Conservation (phyloP, 2,888 invertebrate species). For the Cheilosia vernalis region DNA sequence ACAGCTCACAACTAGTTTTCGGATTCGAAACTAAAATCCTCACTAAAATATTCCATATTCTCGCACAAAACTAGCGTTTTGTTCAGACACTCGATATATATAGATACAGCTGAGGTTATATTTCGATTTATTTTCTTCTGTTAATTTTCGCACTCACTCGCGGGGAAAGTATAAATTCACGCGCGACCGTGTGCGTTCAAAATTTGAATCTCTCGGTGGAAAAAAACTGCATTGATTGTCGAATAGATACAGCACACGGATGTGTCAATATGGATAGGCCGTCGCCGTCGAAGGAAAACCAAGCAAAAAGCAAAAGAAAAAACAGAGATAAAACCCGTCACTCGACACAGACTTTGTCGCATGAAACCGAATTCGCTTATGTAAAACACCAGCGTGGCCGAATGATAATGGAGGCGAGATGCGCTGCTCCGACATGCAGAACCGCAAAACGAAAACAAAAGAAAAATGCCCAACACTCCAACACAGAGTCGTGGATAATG, state of each 20-base stretch:
- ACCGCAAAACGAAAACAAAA: constrained; percentile 57
- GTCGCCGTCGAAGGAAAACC: constrained; percentile 15
- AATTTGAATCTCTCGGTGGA: constrained; percentile 1
- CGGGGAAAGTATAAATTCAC: constrained; percentile 11
- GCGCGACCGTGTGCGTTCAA: constrained; percentile 25
- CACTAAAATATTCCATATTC: constrained; percentile 40
- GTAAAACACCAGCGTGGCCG: constrained; percentile 67
- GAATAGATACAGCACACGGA: constrained; percentile 22
- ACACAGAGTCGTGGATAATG: constrained; percentile 64
- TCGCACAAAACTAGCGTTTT: not conserved
- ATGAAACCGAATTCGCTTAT: constrained; percentile 75
- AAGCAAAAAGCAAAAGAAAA: constrained; percentile 11
- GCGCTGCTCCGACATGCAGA: constrained; percentile 65
- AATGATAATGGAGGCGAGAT: constrained; percentile 69
- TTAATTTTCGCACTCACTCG: constrained; percentile 12
- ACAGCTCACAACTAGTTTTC: constrained; percentile 35
- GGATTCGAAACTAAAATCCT: constrained; percentile 25
- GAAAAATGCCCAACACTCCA: constrained; percentile 46
- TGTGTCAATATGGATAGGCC: constrained; percentile 29
- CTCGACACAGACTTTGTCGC: constrained; percentile 72
- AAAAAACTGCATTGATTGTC: constrained; percentile 25
- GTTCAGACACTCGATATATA: not conserved
- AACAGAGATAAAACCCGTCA: constrained; percentile 53
- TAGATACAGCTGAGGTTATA: not conserved
- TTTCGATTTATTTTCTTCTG: not conserved